Evolutionary conservation across 2,888 invertebrate species (phyloP).

Genomic region (Vannuccia rotundouncinata): DNA sequence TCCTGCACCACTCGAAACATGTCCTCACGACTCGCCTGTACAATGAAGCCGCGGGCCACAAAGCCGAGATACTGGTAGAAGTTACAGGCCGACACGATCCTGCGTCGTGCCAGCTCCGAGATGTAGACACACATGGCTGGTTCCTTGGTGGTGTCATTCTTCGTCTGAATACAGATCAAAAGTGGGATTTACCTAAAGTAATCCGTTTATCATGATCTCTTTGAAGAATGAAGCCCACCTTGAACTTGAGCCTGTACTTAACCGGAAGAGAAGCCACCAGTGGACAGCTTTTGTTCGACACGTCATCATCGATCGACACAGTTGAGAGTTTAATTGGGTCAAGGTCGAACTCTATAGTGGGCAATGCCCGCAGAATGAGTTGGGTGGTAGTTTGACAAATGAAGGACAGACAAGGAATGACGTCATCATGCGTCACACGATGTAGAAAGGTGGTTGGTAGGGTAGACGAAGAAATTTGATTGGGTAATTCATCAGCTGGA

Average conservation of each 20-base stretch:
- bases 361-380: not conserved
- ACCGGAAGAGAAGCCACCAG: not conserved
- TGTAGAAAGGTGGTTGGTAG: not conserved
- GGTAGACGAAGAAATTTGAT: not conserved
- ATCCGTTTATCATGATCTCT: no score
- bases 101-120: not conserved
- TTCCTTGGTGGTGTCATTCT: no score
- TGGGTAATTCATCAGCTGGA: not conserved
- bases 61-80: slow-evolving; percentile 6
- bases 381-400: not conserved
- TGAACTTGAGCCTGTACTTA: not conserved
- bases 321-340: not conserved
- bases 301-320: not conserved
- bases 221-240: no score
- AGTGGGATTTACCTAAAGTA: no score
- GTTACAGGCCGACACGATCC: not conserved
- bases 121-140: no score
- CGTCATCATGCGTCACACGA: not conserved
- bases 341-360: not conserved
- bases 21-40: not conserved
- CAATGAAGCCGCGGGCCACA: not conserved
- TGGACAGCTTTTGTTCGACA: not conserved
- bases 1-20: not conserved
- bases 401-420: not conserved
- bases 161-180: no score